Conservation (phyloP, 2,888 invertebrate genomes). For the Dasypolia templi region DNA sequence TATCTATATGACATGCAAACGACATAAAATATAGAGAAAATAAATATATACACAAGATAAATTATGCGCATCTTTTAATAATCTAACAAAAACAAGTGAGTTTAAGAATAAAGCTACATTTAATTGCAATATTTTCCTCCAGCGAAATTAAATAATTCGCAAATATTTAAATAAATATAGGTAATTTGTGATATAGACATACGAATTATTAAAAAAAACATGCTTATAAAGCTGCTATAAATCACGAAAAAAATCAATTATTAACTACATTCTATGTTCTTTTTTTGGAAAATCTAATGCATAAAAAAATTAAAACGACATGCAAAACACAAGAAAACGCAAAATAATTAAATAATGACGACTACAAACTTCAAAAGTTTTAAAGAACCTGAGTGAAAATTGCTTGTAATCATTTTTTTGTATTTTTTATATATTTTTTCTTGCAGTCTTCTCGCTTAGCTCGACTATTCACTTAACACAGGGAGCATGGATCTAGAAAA, state of each 20-base stretch:
- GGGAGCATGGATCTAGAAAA: constrained; percentile 94
- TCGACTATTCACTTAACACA: constrained; percentile 94
- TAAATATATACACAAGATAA: constrained; percentile 4
- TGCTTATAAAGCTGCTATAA: constrained; percentile 41
- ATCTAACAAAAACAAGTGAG: background rate
- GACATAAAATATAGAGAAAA: constrained; percentile 29
- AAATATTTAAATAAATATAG: background rate
- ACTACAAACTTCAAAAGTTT: constrained; percentile 82
- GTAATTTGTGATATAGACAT: background rate
- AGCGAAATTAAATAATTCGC: constrained; percentile 50
- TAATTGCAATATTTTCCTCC: constrained; percentile 60
- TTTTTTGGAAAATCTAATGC: background rate
- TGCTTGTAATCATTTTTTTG: constrained; percentile 75
- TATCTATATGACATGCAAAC: constrained; percentile 55
- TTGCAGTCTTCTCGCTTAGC: constrained; percentile 89
- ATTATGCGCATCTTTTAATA: background rate
- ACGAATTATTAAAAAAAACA: constrained; percentile 15
- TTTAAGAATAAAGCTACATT: constrained; percentile 29
- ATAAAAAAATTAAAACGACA: constrained; percentile 53
- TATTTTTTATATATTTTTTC: constrained; percentile 74
- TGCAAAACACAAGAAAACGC: constrained; percentile 65
- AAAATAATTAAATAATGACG: constrained; percentile 65
- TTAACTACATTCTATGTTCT: background rate
- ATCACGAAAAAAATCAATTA: background rate
- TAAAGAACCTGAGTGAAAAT: constrained; percentile 84